phyloP scores from a whole-genome alignment of 1,140 invertebrate species.

The Popillia japonica region DNA sequence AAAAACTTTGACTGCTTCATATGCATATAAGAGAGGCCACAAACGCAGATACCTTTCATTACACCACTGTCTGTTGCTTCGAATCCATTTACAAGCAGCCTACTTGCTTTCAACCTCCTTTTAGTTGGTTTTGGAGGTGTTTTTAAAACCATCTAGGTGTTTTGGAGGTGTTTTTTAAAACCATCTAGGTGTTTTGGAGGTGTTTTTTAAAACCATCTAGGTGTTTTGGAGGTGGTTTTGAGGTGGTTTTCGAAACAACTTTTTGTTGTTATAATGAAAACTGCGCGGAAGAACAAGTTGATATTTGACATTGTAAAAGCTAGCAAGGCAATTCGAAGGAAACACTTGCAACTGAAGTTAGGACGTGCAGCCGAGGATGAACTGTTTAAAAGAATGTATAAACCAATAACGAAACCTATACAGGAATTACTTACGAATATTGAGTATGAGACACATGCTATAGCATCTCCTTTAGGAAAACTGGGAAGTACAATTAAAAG shows the following conservation, averaged over 20 bases:
- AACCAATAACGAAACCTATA: slow-evolving; percentile 3
- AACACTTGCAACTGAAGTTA: background rate
- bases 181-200: too few species aligned
- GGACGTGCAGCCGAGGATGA: background rate
- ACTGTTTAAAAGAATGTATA: background rate
- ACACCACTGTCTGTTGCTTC: too few species aligned
- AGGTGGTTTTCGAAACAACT: background rate
- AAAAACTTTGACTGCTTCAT: slow-evolving; percentile 52
- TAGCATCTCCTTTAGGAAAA: background rate
- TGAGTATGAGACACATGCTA: background rate
- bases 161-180: background rate
- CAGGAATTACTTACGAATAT: background rate
- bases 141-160: background rate
- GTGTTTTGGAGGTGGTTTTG: too few species aligned
- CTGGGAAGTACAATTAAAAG: background rate
- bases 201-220: too few species aligned
- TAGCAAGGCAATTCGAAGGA: background rate
- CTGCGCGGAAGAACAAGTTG: background rate
- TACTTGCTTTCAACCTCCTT: too few species aligned
- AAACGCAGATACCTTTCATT: too few species aligned
- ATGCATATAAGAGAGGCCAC: background rate
- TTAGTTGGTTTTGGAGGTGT: too few species aligned
- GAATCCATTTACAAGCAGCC: too few species aligned
- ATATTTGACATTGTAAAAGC: background rate
- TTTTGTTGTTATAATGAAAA: background rate